Conservation (phyloP, 2,888 invertebrate species). For the Micropterix aruncella region DNA sequence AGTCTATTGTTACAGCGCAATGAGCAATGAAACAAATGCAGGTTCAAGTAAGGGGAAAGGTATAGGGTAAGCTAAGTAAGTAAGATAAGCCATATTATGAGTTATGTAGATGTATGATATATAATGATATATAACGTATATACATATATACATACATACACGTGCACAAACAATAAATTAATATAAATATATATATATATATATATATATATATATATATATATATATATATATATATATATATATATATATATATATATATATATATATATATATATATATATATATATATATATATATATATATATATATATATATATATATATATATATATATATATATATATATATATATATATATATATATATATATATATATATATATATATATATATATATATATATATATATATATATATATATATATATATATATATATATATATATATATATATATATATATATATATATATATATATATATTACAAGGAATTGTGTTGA, state of each 20-base stretch:
- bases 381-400: constrained; percentile 1
- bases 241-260: neutral
- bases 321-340: neutral
- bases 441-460: constrained; percentile 7
- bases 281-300: neutral
- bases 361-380: neutral
- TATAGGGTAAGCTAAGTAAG: too few species aligned
- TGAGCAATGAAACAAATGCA: too few species aligned
- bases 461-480: too few species aligned
- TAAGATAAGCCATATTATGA: too few species aligned
- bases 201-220: neutral
- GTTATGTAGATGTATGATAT: too few species aligned
- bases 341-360: neutral
- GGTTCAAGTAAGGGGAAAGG: too few species aligned
- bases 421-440: constrained; percentile 9
- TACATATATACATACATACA: too few species aligned
- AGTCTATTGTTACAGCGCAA: too few species aligned
- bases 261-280: neutral
- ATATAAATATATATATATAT: neutral
- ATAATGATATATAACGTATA: too few species aligned
- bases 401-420: constrained; percentile 7
- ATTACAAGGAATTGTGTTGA: constrained; percentile 3
- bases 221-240: neutral
- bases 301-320: neutral
- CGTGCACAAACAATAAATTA: too few species aligned